Evolutionary conservation across 1,140 invertebrate genomes (phyloP).

Genomic region (Hesperophylax magnus): DNA sequence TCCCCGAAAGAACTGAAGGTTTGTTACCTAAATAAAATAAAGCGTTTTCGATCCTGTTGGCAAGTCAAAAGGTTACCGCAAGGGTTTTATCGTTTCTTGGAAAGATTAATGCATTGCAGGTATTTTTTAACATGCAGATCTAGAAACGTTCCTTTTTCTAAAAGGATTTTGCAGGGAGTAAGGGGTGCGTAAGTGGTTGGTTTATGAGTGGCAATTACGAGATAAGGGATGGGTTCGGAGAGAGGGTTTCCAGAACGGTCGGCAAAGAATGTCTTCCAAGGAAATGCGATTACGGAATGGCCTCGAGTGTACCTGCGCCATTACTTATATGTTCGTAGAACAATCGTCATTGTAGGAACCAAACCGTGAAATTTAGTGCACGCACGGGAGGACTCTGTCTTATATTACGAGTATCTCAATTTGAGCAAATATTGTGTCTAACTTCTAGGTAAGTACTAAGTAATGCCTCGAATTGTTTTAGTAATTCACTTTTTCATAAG

Average conservation of each 20-base stretch:
- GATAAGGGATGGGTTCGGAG: conserved; percentile 22
- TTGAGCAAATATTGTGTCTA: background rate
- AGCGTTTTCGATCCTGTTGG: no score
- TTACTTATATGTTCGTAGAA: conserved; percentile 54
- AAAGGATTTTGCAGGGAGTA: background rate
- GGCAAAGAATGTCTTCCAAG: conserved; percentile 14
- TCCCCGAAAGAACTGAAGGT: no score
- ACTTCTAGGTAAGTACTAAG: background rate
- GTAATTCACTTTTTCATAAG: no score
- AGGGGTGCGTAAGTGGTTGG: conserved; percentile 6
- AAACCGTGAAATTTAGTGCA: conserved; percentile 46
- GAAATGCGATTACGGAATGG: conserved; percentile 52
- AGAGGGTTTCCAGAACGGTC: background rate
- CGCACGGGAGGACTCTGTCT: conserved; percentile 13
- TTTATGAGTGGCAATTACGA: conserved; percentile 16
- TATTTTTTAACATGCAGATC: background rate
- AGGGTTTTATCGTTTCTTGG: conserved; percentile 6
- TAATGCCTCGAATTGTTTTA: background rate
- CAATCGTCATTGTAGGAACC: conserved; percentile 49
- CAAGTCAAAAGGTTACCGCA: no score
- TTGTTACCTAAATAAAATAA: no score
- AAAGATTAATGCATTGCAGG: background rate
- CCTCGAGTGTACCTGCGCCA: conserved; percentile 38
- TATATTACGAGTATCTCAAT: conserved; percentile 4
- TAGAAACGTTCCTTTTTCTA: background rate